phyloP scores from a whole-genome alignment of 2,888 invertebrate species.

The Caenorhabditis panamensis region DNA sequence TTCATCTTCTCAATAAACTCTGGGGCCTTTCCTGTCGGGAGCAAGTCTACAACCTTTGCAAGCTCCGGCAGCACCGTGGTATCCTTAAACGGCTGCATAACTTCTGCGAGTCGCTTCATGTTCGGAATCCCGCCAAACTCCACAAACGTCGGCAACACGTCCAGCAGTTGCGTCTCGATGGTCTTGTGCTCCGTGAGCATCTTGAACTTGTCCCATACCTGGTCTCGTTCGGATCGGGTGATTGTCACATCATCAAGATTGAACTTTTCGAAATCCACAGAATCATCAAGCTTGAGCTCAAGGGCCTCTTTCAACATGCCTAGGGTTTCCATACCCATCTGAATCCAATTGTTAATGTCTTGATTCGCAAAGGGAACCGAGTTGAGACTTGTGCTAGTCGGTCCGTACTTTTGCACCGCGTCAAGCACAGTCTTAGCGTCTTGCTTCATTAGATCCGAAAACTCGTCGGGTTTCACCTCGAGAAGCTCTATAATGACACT shows the following conservation, averaged over 20 bases:
- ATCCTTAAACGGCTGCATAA: background rate
- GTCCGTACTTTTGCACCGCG: background rate
- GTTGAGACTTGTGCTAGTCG: no score
- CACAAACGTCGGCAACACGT: background rate
- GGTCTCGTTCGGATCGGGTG: background rate
- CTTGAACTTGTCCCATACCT: background rate
- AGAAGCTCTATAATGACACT: background rate
- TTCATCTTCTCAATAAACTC: background rate
- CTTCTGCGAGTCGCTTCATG: background rate
- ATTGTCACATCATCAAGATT: no score
- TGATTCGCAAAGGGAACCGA: no score
- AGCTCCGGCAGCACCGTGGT: background rate
- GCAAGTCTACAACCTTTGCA: background rate
- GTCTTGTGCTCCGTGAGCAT: no score
- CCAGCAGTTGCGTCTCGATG: no score
- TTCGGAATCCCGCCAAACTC: background rate
- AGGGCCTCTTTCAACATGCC: background rate
- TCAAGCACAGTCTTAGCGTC: background rate
- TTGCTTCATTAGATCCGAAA: background rate
- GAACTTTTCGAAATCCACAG: no score
- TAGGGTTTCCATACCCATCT: background rate
- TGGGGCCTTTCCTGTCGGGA: background rate
- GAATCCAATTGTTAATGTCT: no score
- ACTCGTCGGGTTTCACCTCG: background rate
- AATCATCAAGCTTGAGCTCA: no score